Evolutionary conservation across 2,113 vertebrate species (phyloP), one percentile per base, ranked within the genome.

Genomic region (Xenopus laevis): DNA sequence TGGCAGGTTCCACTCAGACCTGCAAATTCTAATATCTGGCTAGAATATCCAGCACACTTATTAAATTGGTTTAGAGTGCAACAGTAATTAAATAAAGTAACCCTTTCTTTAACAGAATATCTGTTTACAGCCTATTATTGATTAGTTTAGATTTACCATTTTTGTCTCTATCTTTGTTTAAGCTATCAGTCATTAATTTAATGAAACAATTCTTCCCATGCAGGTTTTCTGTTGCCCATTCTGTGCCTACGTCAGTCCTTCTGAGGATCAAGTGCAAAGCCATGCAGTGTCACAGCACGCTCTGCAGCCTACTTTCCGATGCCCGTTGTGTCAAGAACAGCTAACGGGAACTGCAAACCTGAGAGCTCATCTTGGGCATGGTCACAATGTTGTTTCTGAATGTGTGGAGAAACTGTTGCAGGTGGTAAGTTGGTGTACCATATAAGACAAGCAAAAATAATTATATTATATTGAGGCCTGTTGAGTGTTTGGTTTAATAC

Each of bases 141-240:
- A 40, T 40, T 40, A 40, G 33, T 40, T 6, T 4, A 40, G 1
- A 6, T 7, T 9, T 40, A 4, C 6, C 8, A 40, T 40, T 40
- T 40, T 40, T 40, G 6, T 40, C 8, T 40, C 8, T 40, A 5
- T 40, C 33, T 40, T 40, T 40, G 33, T 40, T 40, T 6, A 7
- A 40, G 33, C 33, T 40, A 40, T 40, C 33, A 4, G 33, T 40
- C 33, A 40, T 27, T 62, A 7, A 27, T 27, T 27, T 27, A 27
- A 27, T 27, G 23, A 27, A 27, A 13, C 13, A 30, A 27, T 62
- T 20, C 27, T 20, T 18, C 20, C 18, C 47, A n/a, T 30, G 21
- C 67, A 87, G 87, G 87, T 85, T 9, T 87, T 82, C 78, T 89
- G 87, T 81, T 89, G 87, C 57, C 86, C 85, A 0, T 87, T 81